These are phyloP conservation scores for Ranitomeya variabilis DNA, from an alignment of 2,113 vertebrate species.

Conservation along the genomic window DNA sequence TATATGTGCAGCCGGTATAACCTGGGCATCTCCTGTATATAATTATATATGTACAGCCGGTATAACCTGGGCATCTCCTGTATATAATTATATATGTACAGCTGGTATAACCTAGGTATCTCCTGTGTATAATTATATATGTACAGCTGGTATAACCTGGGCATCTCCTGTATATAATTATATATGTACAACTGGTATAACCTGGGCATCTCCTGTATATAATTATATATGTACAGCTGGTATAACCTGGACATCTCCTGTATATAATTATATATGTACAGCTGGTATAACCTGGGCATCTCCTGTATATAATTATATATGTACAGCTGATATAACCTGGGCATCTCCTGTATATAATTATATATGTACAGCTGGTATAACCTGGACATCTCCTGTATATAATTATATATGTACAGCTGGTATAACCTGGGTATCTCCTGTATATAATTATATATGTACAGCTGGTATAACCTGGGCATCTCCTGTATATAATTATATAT, in stretches of 20 bases:
- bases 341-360: neutral
- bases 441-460: neutral
- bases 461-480: neutral
- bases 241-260: neutral
- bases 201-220: neutral
- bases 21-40: neutral
- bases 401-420: neutral
- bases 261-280: neutral
- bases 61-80: neutral
- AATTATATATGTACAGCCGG: neutral
- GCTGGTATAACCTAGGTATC: neutral
- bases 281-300: neutral
- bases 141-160: neutral
- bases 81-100: neutral
- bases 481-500: neutral
- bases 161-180: neutral
- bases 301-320: neutral
- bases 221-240: neutral
- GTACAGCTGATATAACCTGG: neutral
- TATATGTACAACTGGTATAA: neutral
- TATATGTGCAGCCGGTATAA: neutral
- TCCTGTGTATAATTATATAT: neutral
- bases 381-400: neutral
- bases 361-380: neutral
- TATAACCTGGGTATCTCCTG: neutral